phyloP scores from a whole-genome alignment of 2,888 invertebrate genomes.

The Lepas anatifera region DNA sequence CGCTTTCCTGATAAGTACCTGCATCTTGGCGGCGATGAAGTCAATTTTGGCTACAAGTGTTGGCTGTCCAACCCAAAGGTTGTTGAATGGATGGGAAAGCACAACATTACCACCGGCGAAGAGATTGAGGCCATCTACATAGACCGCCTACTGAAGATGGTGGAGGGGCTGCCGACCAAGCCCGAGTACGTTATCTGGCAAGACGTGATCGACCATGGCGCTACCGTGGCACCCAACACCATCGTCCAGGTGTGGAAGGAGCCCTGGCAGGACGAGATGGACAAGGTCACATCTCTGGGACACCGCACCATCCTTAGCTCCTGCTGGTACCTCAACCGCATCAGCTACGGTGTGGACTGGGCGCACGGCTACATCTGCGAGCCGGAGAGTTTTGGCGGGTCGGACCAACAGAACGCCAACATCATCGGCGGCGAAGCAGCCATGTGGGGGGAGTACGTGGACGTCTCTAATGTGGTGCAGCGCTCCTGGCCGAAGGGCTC shows the following conservation, averaged over 20 bases:
- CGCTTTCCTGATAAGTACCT: slow-evolving; percentile 68
- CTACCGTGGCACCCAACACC: slow-evolving; percentile 30
- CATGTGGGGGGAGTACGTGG: slow-evolving; percentile 83
- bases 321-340: slow-evolving; percentile 77
- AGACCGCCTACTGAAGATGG: slow-evolving; percentile 44
- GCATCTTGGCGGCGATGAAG: slow-evolving; percentile 92
- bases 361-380: slow-evolving; percentile 53
- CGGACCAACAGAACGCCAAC: slow-evolving; percentile 42
- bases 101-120: background rate
- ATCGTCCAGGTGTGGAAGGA: slow-evolving; percentile 43
- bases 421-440: slow-evolving; percentile 84
- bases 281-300: slow-evolving; percentile 47
- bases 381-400: slow-evolving; percentile 46
- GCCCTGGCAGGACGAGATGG: slow-evolving; percentile 19
- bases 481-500: slow-evolving; percentile 72
- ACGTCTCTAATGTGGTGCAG: slow-evolving; percentile 46
- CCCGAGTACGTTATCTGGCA: slow-evolving; percentile 51
- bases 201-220: slow-evolving; percentile 71
- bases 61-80: slow-evolving; percentile 41
- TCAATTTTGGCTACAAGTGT: slow-evolving; percentile 50
- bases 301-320: slow-evolving; percentile 58
- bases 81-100: slow-evolving; percentile 3
- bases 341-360: slow-evolving; percentile 56
- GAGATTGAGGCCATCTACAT: slow-evolving; percentile 54
- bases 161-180: slow-evolving; percentile 35